Base-by-base conservation (phyloP, 2,888 invertebrate genomes). In the Tyria jacobaeae region DNA sequence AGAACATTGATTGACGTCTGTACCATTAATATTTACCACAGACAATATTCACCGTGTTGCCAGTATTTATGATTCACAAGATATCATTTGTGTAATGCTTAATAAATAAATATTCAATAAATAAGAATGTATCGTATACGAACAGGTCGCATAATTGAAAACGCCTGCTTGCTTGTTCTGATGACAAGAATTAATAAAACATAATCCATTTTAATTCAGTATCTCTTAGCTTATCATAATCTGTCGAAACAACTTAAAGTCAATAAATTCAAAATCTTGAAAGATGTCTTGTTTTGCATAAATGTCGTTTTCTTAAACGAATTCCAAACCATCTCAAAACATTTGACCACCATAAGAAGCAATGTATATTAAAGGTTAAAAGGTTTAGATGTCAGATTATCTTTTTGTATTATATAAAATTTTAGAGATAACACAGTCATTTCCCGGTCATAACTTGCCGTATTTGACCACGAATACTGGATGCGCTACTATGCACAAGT, bases 81-180 rank as follows among this genome's bases (percentile, higher is more conserved):
- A 66, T 66, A 74, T 66, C 70, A 73, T 76, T 79, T 78, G 71
- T 78, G 72, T 74, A 73, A 73, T 73, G 68, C 71, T 64, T 78
- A 75, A 79, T 81, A 78, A 77, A 76, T 76, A 75, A 75, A 78
- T 70, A 76, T 73, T 73, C 64, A 74, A 73, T 76, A 73, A 76
- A 71, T 76, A 71, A 61, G 71, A 77, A 73, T 66, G 66, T 51
- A 21, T 51, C 35, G 21, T 21, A 51, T 14, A 7, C 21, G 21
- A 14, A 51, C 7, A 7, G 41, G 67, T 70, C 64, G 68, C 65
- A 60, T 79, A 78, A 80, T 78, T 77, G 71, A 77, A 80, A 79
- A 77, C 75, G 79, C 73, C 68, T 74, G 59, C 68, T n/a, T n/a
- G 71, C 68, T 54, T 63, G 61, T 56, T 25, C 44, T 57, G 69